A percentile compares a stretch with the other conserved stretches of the same genome.
Conservation (phyloP, 2,113 vertebrate species). For the Damaliscus lunatus region DNA sequence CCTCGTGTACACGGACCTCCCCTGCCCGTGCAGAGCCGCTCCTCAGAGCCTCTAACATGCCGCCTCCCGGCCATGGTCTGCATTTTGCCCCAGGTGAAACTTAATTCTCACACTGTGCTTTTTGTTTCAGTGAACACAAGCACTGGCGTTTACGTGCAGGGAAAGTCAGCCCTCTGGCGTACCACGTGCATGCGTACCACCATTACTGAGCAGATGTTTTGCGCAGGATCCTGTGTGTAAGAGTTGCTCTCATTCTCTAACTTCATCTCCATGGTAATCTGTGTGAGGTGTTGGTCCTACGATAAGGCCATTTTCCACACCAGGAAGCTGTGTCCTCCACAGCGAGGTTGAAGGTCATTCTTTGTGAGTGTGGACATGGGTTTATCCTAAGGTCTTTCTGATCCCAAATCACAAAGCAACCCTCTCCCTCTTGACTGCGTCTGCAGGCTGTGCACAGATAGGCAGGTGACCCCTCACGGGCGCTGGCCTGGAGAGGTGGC, state of each 20-base stretch:
- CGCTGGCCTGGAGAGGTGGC: neutral
- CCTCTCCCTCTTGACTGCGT: neutral
- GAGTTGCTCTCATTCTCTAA: neutral
- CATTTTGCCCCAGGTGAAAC: neutral
- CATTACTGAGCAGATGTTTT: neutral
- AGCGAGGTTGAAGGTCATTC: neutral
- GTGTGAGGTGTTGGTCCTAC: neutral
- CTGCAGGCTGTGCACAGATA: neutral
- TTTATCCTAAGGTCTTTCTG: neutral
- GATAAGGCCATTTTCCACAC: neutral
- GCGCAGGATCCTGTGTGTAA: neutral
- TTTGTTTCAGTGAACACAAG: neutral
- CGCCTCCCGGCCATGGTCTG: neutral
- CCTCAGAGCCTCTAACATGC: neutral
- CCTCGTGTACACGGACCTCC: accelerated
- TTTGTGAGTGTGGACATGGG: neutral
- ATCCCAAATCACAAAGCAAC: neutral
- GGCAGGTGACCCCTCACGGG: neutral
- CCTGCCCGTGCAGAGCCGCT: neutral
- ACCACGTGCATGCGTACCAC: neutral
- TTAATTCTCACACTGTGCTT: accelerated
- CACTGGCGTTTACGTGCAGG: neutral
- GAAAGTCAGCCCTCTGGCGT: neutral
- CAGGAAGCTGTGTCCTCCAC: neutral
- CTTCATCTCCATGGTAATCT: neutral